Percentiles rank a stretch among this genome's conserved stretches.
Conservation (phyloP, 1,140 invertebrate species). For the Leptinotarsa defecta region DNA sequence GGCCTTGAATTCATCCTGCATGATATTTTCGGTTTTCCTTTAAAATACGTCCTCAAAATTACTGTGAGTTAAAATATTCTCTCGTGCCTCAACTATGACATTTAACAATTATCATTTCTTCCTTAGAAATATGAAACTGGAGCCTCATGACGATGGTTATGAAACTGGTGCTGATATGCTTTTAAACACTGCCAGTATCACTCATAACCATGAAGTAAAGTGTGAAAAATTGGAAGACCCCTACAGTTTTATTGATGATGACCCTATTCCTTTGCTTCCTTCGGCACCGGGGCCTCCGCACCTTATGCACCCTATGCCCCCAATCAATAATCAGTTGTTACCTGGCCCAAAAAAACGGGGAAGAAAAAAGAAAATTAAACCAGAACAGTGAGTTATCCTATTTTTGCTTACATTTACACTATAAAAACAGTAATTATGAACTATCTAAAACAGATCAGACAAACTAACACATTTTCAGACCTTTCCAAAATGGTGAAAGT, state of each 20-base stretch:
- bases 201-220: conserved; percentile 59
- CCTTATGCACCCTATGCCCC: conserved; percentile 46
- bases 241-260: conserved; percentile 82
- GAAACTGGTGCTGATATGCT: conserved; percentile 82
- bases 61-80: conserved; percentile 21
- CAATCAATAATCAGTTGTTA: conserved; percentile 62
- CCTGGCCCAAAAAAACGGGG: conserved; percentile 79
- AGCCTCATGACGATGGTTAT: conserved; percentile 82
- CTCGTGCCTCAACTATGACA: not conserved
- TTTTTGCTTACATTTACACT: conserved; percentile 7
- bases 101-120: conserved; percentile 27
- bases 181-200: conserved; percentile 55
- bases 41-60: conserved; percentile 37
- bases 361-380: conserved; percentile 77
- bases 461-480: too few species aligned
- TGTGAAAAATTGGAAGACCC: conserved; percentile 72
- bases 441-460: too few species aligned
- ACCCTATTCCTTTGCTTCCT: conserved; percentile 62
- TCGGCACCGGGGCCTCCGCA: conserved; percentile 46
- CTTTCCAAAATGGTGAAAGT: too few species aligned
- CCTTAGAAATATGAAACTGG: conserved; percentile 65
- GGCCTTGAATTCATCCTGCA: conserved; percentile 40
- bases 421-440: not conserved
- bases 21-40: conserved; percentile 26
- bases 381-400: conserved; percentile 60